phyloP scores from a whole-genome alignment of 1,140 invertebrate species.

The Gonatopus flavifemur region DNA sequence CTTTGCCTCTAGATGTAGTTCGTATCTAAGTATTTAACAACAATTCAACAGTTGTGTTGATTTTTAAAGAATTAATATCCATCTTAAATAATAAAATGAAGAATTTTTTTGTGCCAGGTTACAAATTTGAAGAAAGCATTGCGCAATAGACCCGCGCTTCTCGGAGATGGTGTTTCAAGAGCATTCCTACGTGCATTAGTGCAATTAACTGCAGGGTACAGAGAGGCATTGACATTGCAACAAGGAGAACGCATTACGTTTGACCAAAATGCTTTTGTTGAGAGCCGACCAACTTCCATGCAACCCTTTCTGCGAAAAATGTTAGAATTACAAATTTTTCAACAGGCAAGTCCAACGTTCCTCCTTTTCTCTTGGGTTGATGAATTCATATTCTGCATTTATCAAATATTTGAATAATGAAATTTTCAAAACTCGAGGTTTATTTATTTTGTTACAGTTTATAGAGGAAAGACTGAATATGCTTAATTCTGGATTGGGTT shows the following conservation, averaged over 20 bases:
- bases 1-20: constrained; percentile 80
- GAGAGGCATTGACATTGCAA: constrained; percentile 83
- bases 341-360: constrained; percentile 67
- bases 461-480: constrained; percentile 89
- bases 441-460: constrained; percentile 66
- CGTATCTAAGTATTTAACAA: constrained; percentile 43
- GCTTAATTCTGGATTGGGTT: constrained; percentile 84
- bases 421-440: constrained; percentile 1
- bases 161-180: constrained; percentile 87
- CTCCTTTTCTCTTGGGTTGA: constrained; percentile 1
- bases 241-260: constrained; percentile 84
- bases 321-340: constrained; percentile 91
- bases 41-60: constrained; percentile 10
- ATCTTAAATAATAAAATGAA: constrained; percentile 33
- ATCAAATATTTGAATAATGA: neutral
- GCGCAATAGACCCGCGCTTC: constrained; percentile 67
- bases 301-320: constrained; percentile 89
- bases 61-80: constrained; percentile 14
- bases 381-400: constrained; percentile 2
- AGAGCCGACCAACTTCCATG: constrained; percentile 76
- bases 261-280: constrained; percentile 81
- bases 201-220: constrained; percentile 89
- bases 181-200: constrained; percentile 89
- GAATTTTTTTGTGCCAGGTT: constrained; percentile 58
- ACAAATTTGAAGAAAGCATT: constrained; percentile 71